phyloP scores from a whole-genome alignment of 2,797 vertebrate species.

The Eulemur coronatus region DNA sequence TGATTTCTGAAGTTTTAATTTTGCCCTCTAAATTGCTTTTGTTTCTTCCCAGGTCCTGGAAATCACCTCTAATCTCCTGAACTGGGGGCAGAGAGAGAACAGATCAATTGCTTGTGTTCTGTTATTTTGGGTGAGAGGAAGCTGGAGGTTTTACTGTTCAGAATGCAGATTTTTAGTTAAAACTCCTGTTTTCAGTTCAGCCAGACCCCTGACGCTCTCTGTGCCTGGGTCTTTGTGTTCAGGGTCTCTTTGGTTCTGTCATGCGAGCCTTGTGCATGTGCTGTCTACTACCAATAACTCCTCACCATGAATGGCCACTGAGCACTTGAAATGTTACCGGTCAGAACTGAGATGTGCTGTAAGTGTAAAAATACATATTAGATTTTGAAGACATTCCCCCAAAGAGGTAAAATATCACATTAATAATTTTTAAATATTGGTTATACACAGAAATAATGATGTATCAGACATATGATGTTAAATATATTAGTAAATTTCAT shows the following conservation, averaged over 20 bases:
- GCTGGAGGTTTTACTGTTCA: neutral
- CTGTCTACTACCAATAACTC: neutral
- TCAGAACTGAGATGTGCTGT: neutral
- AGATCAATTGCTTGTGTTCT: neutral
- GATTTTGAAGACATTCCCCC: neutral
- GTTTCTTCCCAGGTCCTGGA: neutral
- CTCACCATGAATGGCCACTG: accelerated
- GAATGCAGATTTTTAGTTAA: neutral
- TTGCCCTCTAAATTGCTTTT: neutral
- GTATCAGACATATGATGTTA: neutral
- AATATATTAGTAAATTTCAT: neutral
- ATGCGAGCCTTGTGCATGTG: accelerated
- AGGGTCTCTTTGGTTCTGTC: neutral
- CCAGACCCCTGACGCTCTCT: neutral
- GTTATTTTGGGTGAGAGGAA: neutral
- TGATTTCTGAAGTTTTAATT: slow-evolving; percentile 26
- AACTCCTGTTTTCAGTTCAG: neutral
- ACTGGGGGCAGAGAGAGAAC: neutral
- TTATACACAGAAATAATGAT: neutral
- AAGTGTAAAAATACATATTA: neutral
- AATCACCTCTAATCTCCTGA: neutral
- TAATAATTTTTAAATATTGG: neutral
- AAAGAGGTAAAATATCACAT: neutral
- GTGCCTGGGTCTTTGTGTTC: neutral
- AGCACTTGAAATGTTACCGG: neutral